phyloP scores from a whole-genome alignment of 92 coral and sea anemone species.

The Blastomussa wellsi region DNA sequence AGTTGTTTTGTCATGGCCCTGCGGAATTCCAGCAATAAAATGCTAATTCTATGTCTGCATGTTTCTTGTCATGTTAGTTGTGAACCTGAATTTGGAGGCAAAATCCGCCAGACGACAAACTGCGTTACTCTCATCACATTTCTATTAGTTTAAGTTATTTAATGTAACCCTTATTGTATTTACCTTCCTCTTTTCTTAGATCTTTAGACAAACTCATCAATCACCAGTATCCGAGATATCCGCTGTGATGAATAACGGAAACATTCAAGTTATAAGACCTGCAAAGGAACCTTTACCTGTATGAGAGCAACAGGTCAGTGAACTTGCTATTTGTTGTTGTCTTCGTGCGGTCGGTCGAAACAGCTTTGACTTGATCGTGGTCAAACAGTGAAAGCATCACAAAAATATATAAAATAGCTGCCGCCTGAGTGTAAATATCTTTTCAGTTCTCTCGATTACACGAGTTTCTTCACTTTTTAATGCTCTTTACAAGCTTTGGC shows the following conservation, averaged over 20 bases:
- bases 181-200: slow-evolving; percentile 16
- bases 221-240: slow-evolving; percentile 71
- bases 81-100: background rate
- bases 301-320: slow-evolving; percentile 61
- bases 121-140: background rate
- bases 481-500: too few species aligned
- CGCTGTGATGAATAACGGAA: slow-evolving; percentile 60
- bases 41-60: background rate
- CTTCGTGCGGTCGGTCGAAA: background rate
- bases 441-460: too few species aligned
- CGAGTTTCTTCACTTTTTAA: too few species aligned
- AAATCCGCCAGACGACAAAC: background rate
- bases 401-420: too few species aligned
- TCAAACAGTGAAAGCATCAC: too few species aligned
- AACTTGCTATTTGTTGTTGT: background rate
- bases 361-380: too few species aligned
- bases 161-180: background rate
- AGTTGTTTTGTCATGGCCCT: too few species aligned
- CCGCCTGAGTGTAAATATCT: too few species aligned
- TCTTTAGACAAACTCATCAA: slow-evolving; percentile 47
- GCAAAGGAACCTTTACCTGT: slow-evolving; percentile 59
- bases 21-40: background rate
- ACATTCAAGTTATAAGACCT: slow-evolving; percentile 36
- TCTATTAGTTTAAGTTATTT: background rate
- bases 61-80: background rate